Evolutionary conservation across 2,888 invertebrate genomes (phyloP).

Genomic region (Nomada flava): DNA sequence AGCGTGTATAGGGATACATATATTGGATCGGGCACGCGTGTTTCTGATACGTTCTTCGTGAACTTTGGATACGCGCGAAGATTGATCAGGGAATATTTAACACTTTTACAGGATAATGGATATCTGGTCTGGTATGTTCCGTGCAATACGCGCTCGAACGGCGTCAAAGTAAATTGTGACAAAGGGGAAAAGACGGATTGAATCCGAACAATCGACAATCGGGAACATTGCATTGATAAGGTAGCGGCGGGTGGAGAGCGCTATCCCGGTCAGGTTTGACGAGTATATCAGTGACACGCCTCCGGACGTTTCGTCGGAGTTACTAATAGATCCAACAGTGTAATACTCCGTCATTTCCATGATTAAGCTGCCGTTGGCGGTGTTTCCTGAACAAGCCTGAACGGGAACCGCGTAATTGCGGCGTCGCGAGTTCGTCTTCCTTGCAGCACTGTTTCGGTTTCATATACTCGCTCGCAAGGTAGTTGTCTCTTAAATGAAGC

Average conservation of each 20-base stretch:
- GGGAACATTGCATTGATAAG: conserved; percentile 20
- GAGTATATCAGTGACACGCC: conserved; percentile 48
- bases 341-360: conserved; percentile 63
- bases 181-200: not conserved
- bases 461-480: conserved; percentile 32
- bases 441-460: conserved; percentile 63
- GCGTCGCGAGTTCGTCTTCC: conserved; percentile 47
- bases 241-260: not conserved
- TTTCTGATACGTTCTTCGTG: not conserved
- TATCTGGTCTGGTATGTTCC: too few species aligned
- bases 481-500: conserved; percentile 9
- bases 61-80: not conserved
- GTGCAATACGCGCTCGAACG: not conserved
- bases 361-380: conserved; percentile 67
- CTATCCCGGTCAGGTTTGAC: conserved; percentile 35
- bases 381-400: conserved; percentile 41
- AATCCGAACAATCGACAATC: conserved; percentile 11
- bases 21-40: not conserved
- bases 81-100: not conserved
- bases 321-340: conserved; percentile 66
- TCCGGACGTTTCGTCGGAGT: conserved; percentile 45
- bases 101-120: too few species aligned
- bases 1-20: not conserved
- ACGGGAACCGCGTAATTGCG: conserved; percentile 65
- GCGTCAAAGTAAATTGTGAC: not conserved